These are phyloP conservation scores for Trissoscelio sp. DNA, from an alignment of 2,888 invertebrate species.

Conservation along the genomic window DNA sequence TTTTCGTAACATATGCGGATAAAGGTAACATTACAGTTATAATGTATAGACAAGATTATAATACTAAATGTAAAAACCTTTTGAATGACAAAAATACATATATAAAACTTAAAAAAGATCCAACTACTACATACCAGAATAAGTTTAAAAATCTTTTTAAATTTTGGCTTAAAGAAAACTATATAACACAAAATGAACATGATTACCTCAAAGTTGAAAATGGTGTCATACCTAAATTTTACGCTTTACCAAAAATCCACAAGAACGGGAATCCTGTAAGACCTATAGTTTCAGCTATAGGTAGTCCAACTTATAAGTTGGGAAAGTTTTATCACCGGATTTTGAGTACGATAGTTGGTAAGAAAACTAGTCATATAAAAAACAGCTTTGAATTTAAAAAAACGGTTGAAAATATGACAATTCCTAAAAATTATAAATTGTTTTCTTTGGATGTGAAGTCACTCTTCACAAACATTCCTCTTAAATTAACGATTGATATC, in stretches of 20 bases:
- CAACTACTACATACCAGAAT: background rate
- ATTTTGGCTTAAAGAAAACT: background rate
- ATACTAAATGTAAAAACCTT: background rate
- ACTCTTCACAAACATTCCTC: no score
- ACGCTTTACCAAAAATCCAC: background rate
- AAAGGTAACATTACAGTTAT: background rate
- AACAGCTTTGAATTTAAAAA: no score
- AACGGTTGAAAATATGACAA: no score
- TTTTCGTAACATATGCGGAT: conserved; percentile 4
- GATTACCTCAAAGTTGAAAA: background rate
- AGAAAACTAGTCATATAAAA: no score
- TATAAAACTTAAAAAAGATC: no score
- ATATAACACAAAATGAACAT: background rate
- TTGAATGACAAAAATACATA: background rate
- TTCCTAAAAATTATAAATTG: no score
- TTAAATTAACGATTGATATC: no score
- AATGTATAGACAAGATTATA: background rate
- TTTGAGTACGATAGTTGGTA: no score
- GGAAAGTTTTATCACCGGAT: no score
- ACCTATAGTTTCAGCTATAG: background rate
- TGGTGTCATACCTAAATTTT: background rate
- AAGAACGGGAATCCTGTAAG: no score
- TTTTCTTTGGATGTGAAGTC: no score
- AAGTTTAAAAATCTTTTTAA: background rate
- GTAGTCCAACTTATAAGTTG: background rate